Base-by-base conservation (phyloP, 2,888 invertebrate species). In the Litoditis marina region DNA sequence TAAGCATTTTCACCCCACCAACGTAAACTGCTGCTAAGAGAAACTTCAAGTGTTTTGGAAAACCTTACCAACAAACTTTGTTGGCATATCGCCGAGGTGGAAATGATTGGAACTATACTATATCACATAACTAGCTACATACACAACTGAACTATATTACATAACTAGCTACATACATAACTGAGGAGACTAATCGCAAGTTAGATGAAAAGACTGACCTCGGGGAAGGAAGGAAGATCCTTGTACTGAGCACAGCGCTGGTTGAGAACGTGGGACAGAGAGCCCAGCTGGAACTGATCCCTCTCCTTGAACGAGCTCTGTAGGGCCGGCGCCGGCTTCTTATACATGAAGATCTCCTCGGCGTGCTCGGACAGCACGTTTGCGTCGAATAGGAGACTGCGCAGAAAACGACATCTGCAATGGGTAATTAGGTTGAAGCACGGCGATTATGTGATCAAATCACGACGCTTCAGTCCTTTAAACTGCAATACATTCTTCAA, bases 261-360 rank as follows among this genome's bases (percentile, higher is more conserved):
- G 79, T 94, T 94, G 65, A 96, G 88, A 83, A 92, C 92, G 86
- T 95, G 95, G 0, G 96, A 95, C 59, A 99, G 85, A 0, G 94
- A 92, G 2, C 96, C 95, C 79, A 98, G 86, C 76, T 95, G 94
- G 84, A 89, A 93, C 78, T 90, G 89, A 83, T 91, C 91, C 42
- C 91, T 88, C 78, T 90, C 91, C 90, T 84, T 84, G 72, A 85
- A 85, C 51, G 82, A 83, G 42, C 92, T 92, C 81, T 91, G 89
- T 27, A 94, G 85, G 8, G 91, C 88, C 0, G 96, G 96, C 25
- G 95, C 94, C 0, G 95, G 95, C 84, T 98, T 98, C 11, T 90
- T 88, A 0, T 92, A 89, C 59, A 95, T 86, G 83, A 98, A 93
- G 72, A 98, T 91, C 74, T 89, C 88, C 65, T 89, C 89, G 0